Evolutionary conservation across 2,888 invertebrate species (phyloP), one percentile per base, ranked within the genome.

Genomic region (Trileptium ribeirensis): DNA sequence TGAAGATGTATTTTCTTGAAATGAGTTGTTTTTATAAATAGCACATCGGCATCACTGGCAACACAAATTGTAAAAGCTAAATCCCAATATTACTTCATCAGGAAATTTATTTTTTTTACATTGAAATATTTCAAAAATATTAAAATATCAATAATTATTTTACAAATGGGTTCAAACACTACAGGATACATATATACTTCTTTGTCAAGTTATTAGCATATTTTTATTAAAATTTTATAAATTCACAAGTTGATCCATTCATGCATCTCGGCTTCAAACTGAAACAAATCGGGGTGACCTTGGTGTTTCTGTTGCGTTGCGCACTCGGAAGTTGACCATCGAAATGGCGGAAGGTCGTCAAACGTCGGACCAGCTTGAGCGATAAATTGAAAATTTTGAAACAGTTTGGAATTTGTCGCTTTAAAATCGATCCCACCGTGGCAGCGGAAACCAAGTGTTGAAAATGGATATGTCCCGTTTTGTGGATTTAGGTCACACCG

Each of bases 251-350:
- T 29, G 39, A 38, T n/a, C 86, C 86, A 86, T 29, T 83, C 67
- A 75, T 83, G 81, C 31, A 70, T 40, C 29, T 92, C 90, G 0
- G 92, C 91, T 51, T 91, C 90, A 87, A 94, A 95, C 77, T 92
- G 90, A 92, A 93, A 95, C 75, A 91, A 88, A 85, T 94, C 93
- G 0, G 94, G 94, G 15, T 94, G 92, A 0, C 93, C 94, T 83
- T 91, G 88, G 86, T 94, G 94, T 0, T 92, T 91, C 34, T 91
- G 86, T 78, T 89, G 87, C 82, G 91, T 90, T 1, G 90, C 90
- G 86, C 93, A 93, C 83, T 91, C 92, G 83, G 92, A 92, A 79
- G 91, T 91, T 79, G 93, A 92, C 95, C 95, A 95, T 86, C 92
- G 92, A 89, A 94, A 95, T 0, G 93, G 92, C 80, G 93, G 93